Evolutionary conservation across 2,113 vertebrate genomes (phyloP), one percentile per base, ranked within the genome.

Genomic region (Melanocharis versteri): DNA sequence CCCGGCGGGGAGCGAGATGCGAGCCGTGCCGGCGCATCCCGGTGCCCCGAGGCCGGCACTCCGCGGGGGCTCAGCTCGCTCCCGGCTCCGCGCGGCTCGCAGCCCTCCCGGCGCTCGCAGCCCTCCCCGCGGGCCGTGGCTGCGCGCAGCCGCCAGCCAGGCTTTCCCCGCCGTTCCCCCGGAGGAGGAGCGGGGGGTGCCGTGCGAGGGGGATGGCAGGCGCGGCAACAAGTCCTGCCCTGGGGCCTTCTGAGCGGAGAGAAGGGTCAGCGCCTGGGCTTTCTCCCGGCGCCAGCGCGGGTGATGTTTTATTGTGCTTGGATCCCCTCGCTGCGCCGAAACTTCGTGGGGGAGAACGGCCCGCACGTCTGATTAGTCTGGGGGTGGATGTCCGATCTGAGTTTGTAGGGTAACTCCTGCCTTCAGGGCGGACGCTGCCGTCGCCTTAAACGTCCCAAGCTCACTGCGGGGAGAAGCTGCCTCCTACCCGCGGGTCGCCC

Each of bases 281-380:
- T 48, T 27, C 11, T 45, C 27, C 26, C 24, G 56, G 65, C 23
- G 24, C 73, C 69, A 45, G 31, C 12, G 65, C 20, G 35, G 22
- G 30, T 13, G 73, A 37, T 40, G 44, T n/a, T 66, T 79, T 24
- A 24, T 57, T 70, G 26, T 66, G 68, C 75, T 84, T 20, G 84
- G 33, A 56, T 90, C 39, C 42, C 89, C 86, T 92, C 73, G 77
- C 73, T 91, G 86, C 70, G 86, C 73, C 69, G 68, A 96, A 94
- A 89, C 73, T 96, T 94, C 40, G 66, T 12, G 6, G 26, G 39
- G 56, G 13, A 27, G 51, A 86, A 62, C 13, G 47, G 60, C 79
- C 44, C 62, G n/a, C 82, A 51, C 22, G 6, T 70, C 40, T 48
- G 69, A 66, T 28, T 70, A 79, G 44, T 56, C 81, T 69, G 56